These are phyloP conservation scores for Megalops cyprinoides DNA, from an alignment of 2,797 vertebrate species.

Conservation along the genomic window DNA sequence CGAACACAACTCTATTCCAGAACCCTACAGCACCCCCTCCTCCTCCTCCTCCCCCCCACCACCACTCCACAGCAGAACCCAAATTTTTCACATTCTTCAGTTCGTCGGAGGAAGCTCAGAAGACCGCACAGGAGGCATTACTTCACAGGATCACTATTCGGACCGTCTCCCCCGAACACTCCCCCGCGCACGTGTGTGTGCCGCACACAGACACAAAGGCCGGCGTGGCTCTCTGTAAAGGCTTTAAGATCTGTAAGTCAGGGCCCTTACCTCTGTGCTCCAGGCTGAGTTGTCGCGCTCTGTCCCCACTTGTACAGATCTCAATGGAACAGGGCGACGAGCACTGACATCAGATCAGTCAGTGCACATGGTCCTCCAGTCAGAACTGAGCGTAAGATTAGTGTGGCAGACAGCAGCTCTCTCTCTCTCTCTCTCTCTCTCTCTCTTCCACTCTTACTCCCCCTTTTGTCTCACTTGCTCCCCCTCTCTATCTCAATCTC, in stretches of 20 bases:
- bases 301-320: not conserved
- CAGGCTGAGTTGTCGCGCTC: not conserved
- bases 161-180: not conserved
- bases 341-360: constrained; percentile 34
- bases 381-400: constrained; percentile 27
- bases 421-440: constrained; percentile 22
- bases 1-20: not conserved
- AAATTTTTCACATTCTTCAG: constrained; percentile 46
- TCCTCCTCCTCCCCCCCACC: not conserved
- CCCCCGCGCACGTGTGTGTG: not conserved
- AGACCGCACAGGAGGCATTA: constrained; percentile 23
- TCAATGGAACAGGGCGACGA: constrained; percentile 11
- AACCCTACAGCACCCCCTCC: not conserved
- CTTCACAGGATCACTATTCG: constrained; percentile 25
- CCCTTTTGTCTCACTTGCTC: not conserved
- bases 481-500: not conserved
- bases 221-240: not conserved
- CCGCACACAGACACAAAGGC: not conserved
- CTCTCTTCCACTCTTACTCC: constrained; percentile 12
- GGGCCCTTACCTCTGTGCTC: constrained; percentile 41
- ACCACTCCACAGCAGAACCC: constrained; percentile 27
- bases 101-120: constrained; percentile 24
- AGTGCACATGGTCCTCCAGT: constrained; percentile 40
- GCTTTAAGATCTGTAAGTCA: not conserved
- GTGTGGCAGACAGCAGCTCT: not conserved